phyloP scores from a whole-genome alignment of 2,888 invertebrate species.

The Aquatica leii region DNA sequence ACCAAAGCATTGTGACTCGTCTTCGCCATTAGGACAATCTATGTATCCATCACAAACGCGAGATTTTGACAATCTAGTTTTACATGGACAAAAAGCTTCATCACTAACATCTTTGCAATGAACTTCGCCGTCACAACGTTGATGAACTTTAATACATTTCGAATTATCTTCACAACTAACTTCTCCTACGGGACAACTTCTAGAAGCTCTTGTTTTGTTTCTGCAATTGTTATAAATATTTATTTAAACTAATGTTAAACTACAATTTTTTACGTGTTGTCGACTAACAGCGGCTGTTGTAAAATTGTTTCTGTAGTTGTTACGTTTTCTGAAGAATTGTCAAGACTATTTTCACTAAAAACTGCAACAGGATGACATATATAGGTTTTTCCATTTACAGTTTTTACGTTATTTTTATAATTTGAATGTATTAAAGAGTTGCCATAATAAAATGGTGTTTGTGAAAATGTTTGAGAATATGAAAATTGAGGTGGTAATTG shows the following conservation, averaged over 20 bases:
- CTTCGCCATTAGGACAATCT: slow-evolving; percentile 84
- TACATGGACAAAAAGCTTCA: slow-evolving; percentile 77
- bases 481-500: slow-evolving; percentile 36
- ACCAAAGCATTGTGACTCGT: slow-evolving; percentile 83
- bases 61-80: slow-evolving; percentile 69
- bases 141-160: slow-evolving; percentile 65
- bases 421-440: no score
- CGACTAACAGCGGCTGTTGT: no score
- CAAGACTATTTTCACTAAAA: no score
- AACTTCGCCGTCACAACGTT: slow-evolving; percentile 77
- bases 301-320: no score
- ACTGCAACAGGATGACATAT: slow-evolving; percentile 53
- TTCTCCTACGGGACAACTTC: slow-evolving; percentile 52
- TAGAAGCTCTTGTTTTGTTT: slow-evolving; percentile 46
- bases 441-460: slow-evolving; percentile 12
- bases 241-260: no score
- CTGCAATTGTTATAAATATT: no score
- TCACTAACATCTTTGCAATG: slow-evolving; percentile 83
- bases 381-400: slow-evolving; percentile 36
- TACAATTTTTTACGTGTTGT: no score
- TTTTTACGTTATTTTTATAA: no score
- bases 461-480: no score
- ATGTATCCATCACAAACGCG: slow-evolving; percentile 82
- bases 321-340: no score
- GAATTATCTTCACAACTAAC: slow-evolving; percentile 54